Conservation (phyloP, 2,888 invertebrate genomes). For the Athetis lepigone region DNA sequence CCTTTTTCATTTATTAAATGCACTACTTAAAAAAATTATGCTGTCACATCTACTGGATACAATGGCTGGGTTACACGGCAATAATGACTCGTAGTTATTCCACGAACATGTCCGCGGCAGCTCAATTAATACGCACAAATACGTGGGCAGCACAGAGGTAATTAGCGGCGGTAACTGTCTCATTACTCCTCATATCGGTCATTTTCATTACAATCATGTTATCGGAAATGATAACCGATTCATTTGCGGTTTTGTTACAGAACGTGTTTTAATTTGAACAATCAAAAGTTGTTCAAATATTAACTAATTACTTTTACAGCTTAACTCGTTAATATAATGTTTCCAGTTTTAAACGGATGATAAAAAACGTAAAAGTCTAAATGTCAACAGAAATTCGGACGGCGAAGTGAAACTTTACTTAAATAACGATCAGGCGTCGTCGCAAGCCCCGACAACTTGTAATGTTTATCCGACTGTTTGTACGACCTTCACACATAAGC, state of each 20-base stretch:
- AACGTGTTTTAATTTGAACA: background rate
- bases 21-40: too few species aligned
- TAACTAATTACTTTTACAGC: too few species aligned
- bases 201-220: constrained; percentile 22
- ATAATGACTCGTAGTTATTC: constrained; percentile 23
- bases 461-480: constrained; percentile 11
- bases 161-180: constrained; percentile 34
- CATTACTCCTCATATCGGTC: constrained; percentile 33
- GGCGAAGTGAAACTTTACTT: constrained; percentile 18
- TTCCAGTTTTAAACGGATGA: background rate
- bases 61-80: background rate
- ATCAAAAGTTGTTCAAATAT: background rate
- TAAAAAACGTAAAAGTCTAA: constrained; percentile 1
- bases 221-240: constrained; percentile 2
- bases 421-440: constrained; percentile 30
- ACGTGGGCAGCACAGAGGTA: constrained; percentile 9
- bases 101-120: constrained; percentile 10
- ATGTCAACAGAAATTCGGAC: background rate
- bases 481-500: constrained; percentile 37
- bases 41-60: background rate
- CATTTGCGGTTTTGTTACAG: constrained; percentile 1
- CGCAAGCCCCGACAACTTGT: constrained; percentile 9
- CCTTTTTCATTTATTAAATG: background rate
- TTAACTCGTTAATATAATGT: background rate
- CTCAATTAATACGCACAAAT: constrained; percentile 35